phyloP scores from a whole-genome alignment of 2,797 vertebrate species.

The Siniperca scherzeri region DNA sequence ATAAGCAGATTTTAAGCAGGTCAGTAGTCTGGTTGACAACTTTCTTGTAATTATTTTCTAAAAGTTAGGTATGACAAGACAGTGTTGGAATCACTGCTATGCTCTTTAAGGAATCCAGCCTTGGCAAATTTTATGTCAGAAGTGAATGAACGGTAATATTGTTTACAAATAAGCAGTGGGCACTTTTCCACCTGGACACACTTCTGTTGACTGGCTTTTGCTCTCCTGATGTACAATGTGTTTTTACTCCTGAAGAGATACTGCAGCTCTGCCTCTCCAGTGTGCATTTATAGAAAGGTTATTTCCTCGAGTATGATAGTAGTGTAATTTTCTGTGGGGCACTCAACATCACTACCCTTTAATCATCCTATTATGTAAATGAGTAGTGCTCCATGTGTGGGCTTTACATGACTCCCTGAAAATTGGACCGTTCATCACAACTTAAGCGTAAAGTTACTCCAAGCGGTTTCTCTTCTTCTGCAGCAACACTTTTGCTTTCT shows the following conservation, averaged over 20 bases:
- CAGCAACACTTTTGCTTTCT: slow-evolving; percentile 8
- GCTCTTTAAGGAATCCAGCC: not conserved
- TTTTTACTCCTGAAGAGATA: not conserved
- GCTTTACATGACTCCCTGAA: slow-evolving; percentile 20
- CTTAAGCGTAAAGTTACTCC: slow-evolving; percentile 18
- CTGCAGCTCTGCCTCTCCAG: slow-evolving; percentile 8
- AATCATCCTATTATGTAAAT: slow-evolving; percentile 62
- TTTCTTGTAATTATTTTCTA: not conserved
- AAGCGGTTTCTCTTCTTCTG: slow-evolving; percentile 5
- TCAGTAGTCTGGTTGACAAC: not conserved
- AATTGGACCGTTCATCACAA: slow-evolving; percentile 31
- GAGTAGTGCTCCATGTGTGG: slow-evolving; percentile 33
- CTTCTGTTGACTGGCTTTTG: not conserved
- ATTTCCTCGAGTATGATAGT: slow-evolving; percentile 29
- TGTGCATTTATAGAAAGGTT: slow-evolving; percentile 8
- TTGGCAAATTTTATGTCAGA: not conserved
- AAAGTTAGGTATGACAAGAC: not conserved
- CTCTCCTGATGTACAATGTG: not conserved
- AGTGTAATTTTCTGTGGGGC: slow-evolving; percentile 8
- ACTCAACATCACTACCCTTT: slow-evolving; percentile 37
- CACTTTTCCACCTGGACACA: not conserved
- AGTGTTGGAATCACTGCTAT: not conserved
- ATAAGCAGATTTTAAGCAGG: not conserved
- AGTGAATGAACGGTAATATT: not conserved
- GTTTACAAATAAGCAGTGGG: not conserved